Conservation (phyloP, 2,113 vertebrate genomes). For the Oryzias javanicus region DNA sequence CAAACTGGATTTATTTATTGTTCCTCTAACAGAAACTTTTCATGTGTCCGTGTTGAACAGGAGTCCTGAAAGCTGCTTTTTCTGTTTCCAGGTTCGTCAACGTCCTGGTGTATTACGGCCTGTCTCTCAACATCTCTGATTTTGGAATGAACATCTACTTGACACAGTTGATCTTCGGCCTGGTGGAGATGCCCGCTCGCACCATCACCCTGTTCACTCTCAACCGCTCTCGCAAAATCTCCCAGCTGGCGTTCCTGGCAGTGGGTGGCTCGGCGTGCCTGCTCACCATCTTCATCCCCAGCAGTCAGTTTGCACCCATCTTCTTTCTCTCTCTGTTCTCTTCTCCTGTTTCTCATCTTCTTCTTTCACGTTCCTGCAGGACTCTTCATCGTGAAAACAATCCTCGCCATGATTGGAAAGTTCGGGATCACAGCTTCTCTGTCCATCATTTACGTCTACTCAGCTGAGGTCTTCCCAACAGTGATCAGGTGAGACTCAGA, state of each 20-base stretch:
- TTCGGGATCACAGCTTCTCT: slow-evolving; percentile 73
- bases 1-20: no score
- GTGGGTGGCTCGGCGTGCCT: slow-evolving; percentile 69
- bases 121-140: slow-evolving; percentile 70
- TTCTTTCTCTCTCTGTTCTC: not conserved
- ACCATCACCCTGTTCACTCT: slow-evolving; percentile 72
- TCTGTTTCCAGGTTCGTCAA: slow-evolving; percentile 69
- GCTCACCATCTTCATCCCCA: slow-evolving; percentile 65
- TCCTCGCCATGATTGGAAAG: slow-evolving; percentile 73
- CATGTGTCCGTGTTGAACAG: not conserved
- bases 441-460: slow-evolving; percentile 74
- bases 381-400: slow-evolving; percentile 45
- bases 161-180: slow-evolving; percentile 76
- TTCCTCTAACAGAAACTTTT: no score
- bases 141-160: slow-evolving; percentile 81
- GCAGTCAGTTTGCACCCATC: slow-evolving; percentile 25
- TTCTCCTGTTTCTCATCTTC: not conserved
- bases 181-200: slow-evolving; percentile 79
- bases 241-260: slow-evolving; percentile 64
- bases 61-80: not conserved
- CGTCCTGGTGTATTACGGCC: slow-evolving; percentile 80
- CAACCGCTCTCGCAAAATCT: slow-evolving; percentile 60
- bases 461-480: slow-evolving; percentile 74
- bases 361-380: slow-evolving; percentile 33
- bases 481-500: slow-evolving; percentile 64